These are phyloP conservation scores for Plagodis pulveraria DNA, from an alignment of 2,888 invertebrate genomes.

Conservation along the genomic window DNA sequence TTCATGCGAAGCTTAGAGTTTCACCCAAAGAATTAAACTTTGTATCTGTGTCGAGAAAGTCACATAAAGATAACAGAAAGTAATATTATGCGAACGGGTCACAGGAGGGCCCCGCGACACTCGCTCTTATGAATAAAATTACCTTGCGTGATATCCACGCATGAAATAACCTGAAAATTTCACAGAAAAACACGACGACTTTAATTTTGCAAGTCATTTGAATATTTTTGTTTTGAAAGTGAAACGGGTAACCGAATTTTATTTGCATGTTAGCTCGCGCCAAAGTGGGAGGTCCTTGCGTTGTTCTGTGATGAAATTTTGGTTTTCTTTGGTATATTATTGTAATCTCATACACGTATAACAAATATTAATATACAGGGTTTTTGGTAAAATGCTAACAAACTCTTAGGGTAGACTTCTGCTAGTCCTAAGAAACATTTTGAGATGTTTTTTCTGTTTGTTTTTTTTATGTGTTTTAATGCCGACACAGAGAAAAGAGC, in stretches of 20 bases:
- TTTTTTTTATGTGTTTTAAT: no score
- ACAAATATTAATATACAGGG: no score
- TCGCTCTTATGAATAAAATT: constrained; percentile 47
- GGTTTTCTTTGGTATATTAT: no score
- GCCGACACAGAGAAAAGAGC: no score
- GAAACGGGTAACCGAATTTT: not conserved
- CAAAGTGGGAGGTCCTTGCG: no score
- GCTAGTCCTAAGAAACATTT: no score
- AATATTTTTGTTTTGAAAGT: constrained; percentile 13
- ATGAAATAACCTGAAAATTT: constrained; percentile 22
- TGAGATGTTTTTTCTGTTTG: no score
- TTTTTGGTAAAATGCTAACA: no score
- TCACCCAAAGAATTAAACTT: constrained; percentile 21
- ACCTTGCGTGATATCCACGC: constrained; percentile 21
- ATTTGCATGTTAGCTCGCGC: no score
- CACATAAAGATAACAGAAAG: constrained; percentile 39
- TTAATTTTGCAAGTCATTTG: constrained; percentile 21
- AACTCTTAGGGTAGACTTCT: no score
- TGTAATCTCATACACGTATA: no score
- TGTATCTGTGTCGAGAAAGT: constrained; percentile 20
- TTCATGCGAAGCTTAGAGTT: not conserved
- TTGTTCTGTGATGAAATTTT: no score
- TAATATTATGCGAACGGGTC: constrained; percentile 43
- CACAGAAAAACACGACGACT: constrained; percentile 9
- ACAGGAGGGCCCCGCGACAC: constrained; percentile 31